Evolutionary conservation across 2,113 vertebrate species (phyloP).

Genomic region (Uropsilus gracilis): DNA sequence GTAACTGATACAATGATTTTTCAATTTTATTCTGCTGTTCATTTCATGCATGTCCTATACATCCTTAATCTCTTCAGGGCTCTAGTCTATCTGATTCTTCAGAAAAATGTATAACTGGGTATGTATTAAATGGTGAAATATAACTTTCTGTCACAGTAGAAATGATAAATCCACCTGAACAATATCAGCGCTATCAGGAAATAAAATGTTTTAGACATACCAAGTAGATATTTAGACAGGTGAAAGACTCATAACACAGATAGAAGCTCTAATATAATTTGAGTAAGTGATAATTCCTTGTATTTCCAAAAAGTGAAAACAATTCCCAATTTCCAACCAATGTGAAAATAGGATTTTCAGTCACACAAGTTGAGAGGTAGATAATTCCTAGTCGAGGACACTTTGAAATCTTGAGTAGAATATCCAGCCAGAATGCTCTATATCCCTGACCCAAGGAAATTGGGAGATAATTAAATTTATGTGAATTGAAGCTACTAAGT

Average conservation of each 20-base stretch:
- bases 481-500: background rate
- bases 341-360: background rate
- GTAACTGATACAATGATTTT: background rate
- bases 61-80: background rate
- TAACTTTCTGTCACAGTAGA: background rate
- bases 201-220: background rate
- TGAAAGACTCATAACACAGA: background rate
- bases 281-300: background rate
- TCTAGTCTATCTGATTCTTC: background rate
- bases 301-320: background rate
- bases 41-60: background rate
- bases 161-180: background rate
- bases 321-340: background rate
- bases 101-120: background rate
- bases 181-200: background rate
- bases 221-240: background rate
- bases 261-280: background rate
- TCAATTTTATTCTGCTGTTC: background rate
- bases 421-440: background rate
- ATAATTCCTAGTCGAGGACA: background rate
- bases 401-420: background rate
- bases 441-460: background rate
- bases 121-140: background rate
- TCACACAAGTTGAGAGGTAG: background rate
- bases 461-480: background rate